These are phyloP conservation scores for Leptonema lineaticorne DNA, from an alignment of 1,140 invertebrate species.

Conservation along the genomic window DNA sequence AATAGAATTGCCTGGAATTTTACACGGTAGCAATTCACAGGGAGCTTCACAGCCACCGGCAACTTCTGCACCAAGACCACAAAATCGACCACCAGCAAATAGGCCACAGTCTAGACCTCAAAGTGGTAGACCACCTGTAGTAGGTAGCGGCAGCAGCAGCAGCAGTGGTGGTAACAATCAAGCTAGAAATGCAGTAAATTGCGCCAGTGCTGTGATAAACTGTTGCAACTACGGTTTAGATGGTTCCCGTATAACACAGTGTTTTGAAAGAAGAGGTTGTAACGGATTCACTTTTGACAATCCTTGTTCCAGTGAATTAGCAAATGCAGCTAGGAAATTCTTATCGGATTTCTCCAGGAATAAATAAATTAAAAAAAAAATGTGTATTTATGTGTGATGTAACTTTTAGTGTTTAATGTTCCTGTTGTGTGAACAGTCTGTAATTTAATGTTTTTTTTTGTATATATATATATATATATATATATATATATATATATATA, in stretches of 20 bases:
- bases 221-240: not conserved
- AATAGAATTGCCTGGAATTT: not conserved
- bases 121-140: not conserved
- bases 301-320: not conserved
- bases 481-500: no score
- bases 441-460: no score
- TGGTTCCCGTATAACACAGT: not conserved
- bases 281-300: slow-evolving; percentile 17
- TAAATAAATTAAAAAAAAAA: no score
- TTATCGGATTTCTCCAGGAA: not conserved
- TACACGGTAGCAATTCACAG: not conserved
- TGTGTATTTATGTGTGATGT: no score
- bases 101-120: not conserved
- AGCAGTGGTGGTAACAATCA: not conserved
- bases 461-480: no score
- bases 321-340: not conserved
- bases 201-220: not conserved
- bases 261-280: slow-evolving; percentile 6
- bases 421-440: not conserved
- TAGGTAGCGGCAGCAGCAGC: not conserved
- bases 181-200: not conserved
- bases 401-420: no score
- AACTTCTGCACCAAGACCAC: not conserved
- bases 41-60: not conserved
- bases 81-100: not conserved